Conservation (phyloP, 37 sponge, comb jelly and placozoan genomes). For the Crambe crambe region DNA sequence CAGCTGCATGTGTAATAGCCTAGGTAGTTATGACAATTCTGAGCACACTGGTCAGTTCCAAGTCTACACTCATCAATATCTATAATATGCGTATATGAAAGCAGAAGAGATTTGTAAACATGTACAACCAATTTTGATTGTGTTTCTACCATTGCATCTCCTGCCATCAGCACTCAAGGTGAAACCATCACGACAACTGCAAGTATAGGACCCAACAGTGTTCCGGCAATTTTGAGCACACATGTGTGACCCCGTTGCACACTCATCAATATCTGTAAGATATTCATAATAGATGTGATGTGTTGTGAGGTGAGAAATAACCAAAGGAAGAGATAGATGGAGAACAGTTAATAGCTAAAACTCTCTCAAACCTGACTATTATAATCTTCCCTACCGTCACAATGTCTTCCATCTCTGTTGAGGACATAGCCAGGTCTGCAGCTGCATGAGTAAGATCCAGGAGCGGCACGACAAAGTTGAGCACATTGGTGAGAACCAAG, state of each 20-base stretch:
- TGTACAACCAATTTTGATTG: too few species aligned
- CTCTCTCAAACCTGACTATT: too few species aligned
- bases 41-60: conserved; percentile 19
- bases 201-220: conserved; percentile 39
- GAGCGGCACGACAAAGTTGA: neutral
- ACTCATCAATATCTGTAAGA: conserved; percentile 34
- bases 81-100: too few species aligned
- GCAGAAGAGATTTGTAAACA: too few species aligned
- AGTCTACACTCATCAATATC: conserved; percentile 39
- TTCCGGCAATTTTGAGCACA: conserved; percentile 33
- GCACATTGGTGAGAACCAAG: neutral
- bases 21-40: conserved; percentile 32
- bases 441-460: neutral
- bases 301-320: too few species aligned
- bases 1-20: conserved; percentile 44
- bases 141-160: conserved; percentile 12
- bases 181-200: conserved; percentile 40
- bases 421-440: neutral
- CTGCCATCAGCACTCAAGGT: conserved; percentile 3
- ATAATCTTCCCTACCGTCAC: neutral
- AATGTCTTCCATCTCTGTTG: neutral
- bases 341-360: too few species aligned
- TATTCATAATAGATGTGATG: neutral
- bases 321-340: too few species aligned
- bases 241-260: neutral